Conservation (phyloP, 2,113 vertebrate species). For the Pimephales promelas region DNA sequence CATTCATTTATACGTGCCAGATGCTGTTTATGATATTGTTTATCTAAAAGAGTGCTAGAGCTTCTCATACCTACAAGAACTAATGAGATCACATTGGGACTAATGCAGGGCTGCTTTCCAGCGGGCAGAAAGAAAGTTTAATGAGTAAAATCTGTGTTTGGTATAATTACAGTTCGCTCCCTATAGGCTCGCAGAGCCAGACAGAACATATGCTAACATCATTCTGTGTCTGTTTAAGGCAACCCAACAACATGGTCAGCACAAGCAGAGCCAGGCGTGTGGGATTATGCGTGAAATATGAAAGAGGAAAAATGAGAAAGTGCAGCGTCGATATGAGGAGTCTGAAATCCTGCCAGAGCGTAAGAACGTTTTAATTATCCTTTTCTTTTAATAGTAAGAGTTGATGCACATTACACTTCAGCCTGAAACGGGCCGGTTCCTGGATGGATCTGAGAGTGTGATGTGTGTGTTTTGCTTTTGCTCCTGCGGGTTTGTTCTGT, state of each 20-base stretch:
- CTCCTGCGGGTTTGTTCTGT: not conserved
- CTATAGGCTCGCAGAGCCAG: not conserved
- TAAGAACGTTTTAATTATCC: not conserved
- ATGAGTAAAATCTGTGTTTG: constrained; percentile 36
- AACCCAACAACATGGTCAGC: constrained; percentile 4
- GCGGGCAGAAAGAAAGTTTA: constrained; percentile 19
- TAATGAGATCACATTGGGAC: constrained; percentile 20
- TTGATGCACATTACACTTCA: not conserved
- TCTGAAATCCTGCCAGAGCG: not conserved
- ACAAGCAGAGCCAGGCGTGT: not conserved
- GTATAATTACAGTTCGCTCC: constrained; percentile 30
- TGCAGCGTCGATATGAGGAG: not conserved
- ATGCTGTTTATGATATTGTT: not conserved
- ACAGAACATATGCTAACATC: constrained; percentile 31
- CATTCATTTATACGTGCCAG: not conserved
- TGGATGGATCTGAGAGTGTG: not conserved
- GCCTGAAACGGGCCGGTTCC: too few species aligned
- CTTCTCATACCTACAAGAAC: not conserved
- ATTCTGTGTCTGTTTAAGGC: not conserved
- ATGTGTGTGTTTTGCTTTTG: too few species aligned
- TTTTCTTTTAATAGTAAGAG: too few species aligned
- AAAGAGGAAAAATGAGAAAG: not conserved
- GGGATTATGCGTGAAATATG: not conserved
- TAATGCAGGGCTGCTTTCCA: constrained; percentile 6
- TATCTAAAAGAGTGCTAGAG: not conserved